Conservation (phyloP, 2,888 invertebrate genomes). For the Allygus modestus region DNA sequence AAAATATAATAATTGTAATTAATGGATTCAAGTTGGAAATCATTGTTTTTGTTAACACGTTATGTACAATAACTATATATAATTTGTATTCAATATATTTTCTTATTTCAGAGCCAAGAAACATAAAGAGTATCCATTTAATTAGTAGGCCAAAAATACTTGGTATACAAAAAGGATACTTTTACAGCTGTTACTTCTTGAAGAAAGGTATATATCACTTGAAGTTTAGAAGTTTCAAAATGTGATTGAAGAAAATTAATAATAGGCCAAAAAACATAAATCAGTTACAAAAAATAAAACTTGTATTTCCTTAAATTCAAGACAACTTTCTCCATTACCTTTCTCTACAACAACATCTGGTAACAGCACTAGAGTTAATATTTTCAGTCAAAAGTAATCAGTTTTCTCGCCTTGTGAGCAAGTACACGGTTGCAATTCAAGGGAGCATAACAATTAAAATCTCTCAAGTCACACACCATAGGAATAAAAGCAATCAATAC, state of each 20-base stretch:
- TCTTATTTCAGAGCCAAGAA: conserved; percentile 20
- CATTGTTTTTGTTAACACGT: too few species aligned
- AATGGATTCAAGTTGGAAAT: too few species aligned
- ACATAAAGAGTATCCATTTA: conserved; percentile 36
- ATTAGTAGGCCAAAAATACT: not conserved
- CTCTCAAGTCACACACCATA: too few species aligned
- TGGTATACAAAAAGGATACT: too few species aligned
- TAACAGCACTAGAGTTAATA: not conserved
- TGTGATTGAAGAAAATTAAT: not conserved
- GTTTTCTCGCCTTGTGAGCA: not conserved
- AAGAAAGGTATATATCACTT: too few species aligned
- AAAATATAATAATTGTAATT: too few species aligned
- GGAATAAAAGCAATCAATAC: too few species aligned
- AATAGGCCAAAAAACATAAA: not conserved
- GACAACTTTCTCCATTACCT: not conserved
- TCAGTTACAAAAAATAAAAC: not conserved
- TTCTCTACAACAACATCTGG: not conserved
- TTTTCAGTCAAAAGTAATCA: not conserved
- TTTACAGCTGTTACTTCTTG: too few species aligned
- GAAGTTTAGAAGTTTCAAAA: too few species aligned
- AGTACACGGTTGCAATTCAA: not conserved
- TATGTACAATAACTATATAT: too few species aligned
- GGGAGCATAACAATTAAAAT: not conserved
- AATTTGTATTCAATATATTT: too few species aligned
- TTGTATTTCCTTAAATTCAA: not conserved